Evolutionary conservation across 2,888 invertebrate species (phyloP), one percentile per base, ranked within the genome.

Genomic region (Synergus laeviventris): DNA sequence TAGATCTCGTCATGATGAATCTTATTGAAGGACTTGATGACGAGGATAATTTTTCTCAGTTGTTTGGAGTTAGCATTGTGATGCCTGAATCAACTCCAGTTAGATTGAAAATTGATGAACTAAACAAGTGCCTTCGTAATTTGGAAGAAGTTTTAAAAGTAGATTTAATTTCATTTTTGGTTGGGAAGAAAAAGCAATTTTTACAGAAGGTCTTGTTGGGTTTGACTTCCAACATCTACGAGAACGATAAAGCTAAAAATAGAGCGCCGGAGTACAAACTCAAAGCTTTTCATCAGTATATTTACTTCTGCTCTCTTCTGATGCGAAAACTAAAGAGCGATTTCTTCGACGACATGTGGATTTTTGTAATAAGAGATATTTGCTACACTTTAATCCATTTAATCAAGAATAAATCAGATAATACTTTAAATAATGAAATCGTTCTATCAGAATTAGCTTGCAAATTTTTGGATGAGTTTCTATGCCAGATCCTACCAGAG

Each of bases 361-460:
- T 91, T 0, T 94, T 93, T 82, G 86, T 94, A 16, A 91, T 93
- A 56, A 92, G 93, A 82, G 94, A 93, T 82, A 90, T 93, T 8
- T 92, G 92, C 74, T 92, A 92, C 79, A 92, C 92, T 75, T 87
- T 94, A 31, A 87, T 93, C 1, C 91, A 93, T 82, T 89, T 93
- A 1, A 92, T 93, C 1, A 92, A 92, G 81, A 78, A 84, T 4
- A 84, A 87, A 24, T 59, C 59, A 24, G 24, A 59, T 21, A 21
- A 56, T 21, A 21, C 12, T 0, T 11, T 11, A 11, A 21, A 11
- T 9, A 21, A 12, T 56, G 87, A 89, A 73, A 81, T 86, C 2
- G 88, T 91, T 62, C 79, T 92, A 1, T 64, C 82, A 0, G 81
- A 83, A 66, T 70, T 85, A 12, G 82, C 86, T 4, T 87, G 87